phyloP scores from a whole-genome alignment of 1,140 invertebrate species.

The Zaprionus vittiger region DNA sequence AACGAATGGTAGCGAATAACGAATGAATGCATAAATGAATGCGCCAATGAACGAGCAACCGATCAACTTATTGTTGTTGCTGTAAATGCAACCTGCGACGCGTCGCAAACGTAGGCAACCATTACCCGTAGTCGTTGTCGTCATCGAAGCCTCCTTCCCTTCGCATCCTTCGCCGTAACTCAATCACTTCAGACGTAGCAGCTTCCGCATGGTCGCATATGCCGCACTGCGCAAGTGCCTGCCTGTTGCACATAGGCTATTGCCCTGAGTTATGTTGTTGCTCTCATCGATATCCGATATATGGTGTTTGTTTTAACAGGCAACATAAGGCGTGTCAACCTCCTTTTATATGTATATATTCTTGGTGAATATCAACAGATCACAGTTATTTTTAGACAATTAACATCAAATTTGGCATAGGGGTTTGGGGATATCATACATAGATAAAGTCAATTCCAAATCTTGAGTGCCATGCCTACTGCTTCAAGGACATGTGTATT shows the following conservation, averaged over 20 bases:
- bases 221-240: background rate
- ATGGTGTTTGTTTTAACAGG: too few relatives aligned
- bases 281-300: background rate
- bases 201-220: background rate
- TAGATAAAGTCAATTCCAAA: background rate
- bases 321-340: too few relatives aligned
- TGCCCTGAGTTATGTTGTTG: background rate
- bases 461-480: background rate
- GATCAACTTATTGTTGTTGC: constrained; percentile 33
- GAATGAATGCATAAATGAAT: constrained; percentile 54
- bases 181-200: constrained; percentile 6
- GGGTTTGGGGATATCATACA: background rate
- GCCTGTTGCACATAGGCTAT: background rate
- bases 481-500: too few relatives aligned
- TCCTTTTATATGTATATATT: too few relatives aligned
- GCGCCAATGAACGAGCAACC: constrained; percentile 60
- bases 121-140: too few relatives aligned
- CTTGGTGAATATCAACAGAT: background rate
- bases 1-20: constrained; percentile 22
- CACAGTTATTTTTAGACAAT: background rate
- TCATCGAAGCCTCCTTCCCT: background rate
- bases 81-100: background rate
- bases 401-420: background rate
- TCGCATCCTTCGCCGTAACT: background rate
- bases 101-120: background rate